phyloP scores from a whole-genome alignment of 2,797 vertebrate species.

The Antrozous pallidus region DNA sequence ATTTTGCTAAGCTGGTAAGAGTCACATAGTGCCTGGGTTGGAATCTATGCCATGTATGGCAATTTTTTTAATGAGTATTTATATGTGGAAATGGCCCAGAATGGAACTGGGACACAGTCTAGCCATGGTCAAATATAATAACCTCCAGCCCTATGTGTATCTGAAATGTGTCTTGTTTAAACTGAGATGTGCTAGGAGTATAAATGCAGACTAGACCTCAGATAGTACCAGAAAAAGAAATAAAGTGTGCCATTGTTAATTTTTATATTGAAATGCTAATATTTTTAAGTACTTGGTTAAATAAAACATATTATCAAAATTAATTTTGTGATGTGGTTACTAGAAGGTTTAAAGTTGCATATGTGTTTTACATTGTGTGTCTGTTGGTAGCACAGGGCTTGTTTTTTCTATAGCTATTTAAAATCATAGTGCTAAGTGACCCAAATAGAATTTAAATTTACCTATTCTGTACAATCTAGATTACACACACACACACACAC shows the following conservation, averaged over 20 bases:
- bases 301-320: not conserved
- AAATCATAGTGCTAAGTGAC: not conserved
- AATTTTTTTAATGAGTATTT: not conserved
- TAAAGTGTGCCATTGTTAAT: not conserved
- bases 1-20: not conserved
- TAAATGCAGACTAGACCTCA: not conserved
- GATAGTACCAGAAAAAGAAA: not conserved
- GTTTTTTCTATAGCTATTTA: not conserved
- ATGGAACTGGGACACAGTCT: not conserved
- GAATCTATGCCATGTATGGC: not conserved
- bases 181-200: not conserved
- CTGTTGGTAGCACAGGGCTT: no score
- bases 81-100: not conserved
- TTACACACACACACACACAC: not conserved
- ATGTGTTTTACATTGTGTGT: not conserved
- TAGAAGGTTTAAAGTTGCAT: not conserved
- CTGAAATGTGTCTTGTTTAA: not conserved
- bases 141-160: not conserved
- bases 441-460: not conserved
- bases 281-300: not conserved
- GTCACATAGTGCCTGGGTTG: not conserved
- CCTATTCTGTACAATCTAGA: not conserved
- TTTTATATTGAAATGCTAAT: conserved; percentile 7
- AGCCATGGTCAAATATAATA: not conserved
- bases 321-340: not conserved